Base-by-base conservation (phyloP, 2,888 invertebrate genomes). In the Colletes collaris region DNA sequence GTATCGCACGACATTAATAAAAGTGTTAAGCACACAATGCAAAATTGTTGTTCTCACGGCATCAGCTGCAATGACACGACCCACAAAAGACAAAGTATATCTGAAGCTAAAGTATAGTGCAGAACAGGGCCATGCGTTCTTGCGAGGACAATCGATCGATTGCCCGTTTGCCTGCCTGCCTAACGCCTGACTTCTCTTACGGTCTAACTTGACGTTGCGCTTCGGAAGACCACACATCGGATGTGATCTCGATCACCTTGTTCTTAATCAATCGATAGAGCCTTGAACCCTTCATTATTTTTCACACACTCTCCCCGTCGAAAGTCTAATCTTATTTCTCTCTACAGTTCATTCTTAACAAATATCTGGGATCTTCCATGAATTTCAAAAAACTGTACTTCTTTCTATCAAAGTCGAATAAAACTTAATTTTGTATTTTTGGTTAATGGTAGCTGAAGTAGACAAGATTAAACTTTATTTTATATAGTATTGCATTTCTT, bases 91-190 rank as follows among this genome's bases (percentile, higher is more conserved):
- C 76, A 75, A 80, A 86, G 79, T 84, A 85, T 85, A 86, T 76
- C 82, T 69, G 78, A 79, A 64, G 58, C 66, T 79, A 74, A 81
- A 85, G 85, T 76, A 85, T 71, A 81, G 81, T 59, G 72, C 59
- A 76, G 85, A 87, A 86, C 82, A 83, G 85, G 83, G 82, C 85
- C 85, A 86, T 81, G 85, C 87, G 87, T 83, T 85, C 86, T 78
- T 83, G 85, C 87, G 86, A 86, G 86, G 87, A 81, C 86, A 74
- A 85, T 82, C 86, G 86, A 86, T 86, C 86, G 87, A 82, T 86
- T 81, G 83, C 79, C 76, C 83, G 81, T 79, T 86, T 83, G 85
- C 83, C 83, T 79, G 82, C 55, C 59, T 77, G 65, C 65, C 66
- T 70, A 67, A 80, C 68, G 78, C 56, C 76, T 79, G 81, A 85